Evolutionary conservation across 2,888 invertebrate species (phyloP), one percentile per base, ranked within the genome.

Genomic region (Protonemura montana): DNA sequence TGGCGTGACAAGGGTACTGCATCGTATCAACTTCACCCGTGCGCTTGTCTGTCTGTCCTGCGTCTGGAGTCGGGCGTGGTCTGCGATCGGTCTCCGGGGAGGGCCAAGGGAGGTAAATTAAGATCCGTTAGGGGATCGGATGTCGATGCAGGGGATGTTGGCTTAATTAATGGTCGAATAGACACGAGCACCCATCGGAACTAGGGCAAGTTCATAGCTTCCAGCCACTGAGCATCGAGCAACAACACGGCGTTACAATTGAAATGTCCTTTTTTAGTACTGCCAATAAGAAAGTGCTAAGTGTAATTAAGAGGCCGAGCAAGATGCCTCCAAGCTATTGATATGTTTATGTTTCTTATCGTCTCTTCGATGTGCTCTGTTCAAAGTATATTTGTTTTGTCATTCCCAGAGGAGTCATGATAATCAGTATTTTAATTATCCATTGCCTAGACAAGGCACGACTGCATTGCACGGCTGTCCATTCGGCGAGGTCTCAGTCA

Each of bases 21-120:
- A 30, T 83, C 82, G 41, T 83, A 25, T 83, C 82, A 81, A 30
- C 81, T 6, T 59, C 6, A 59, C 2, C 21, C 21, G 7, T 21
- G 21, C 13, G 16, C 13, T 21, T 13, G 59, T 59, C 59, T 59
- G 59, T 3, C 59, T 59, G 59, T 59, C 59, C 13, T 41, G n/a
- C 10, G 13, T 81, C 81, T 81, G 81, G 29, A 29, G 81, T 30
- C n/a, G 42, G 82, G 82, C 41, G 82, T 82, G 82, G 82, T 35
- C n/a, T 81, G 2, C 28, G 16, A 27, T 78, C 28, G 28, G n/a
- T n/a, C n/a, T 16, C 78, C 10, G 13, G 35, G 26, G n/a, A 10
- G 5, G 10, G 35, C 82, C 82, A 26, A 83, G 42, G 42, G 42
- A 82, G 82, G 21, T n/a, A 28, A 25, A 41, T 30, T 30, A 59